Percentiles rank a stretch among this genome's conserved stretches.
phyloP scores from a whole-genome alignment of 2,888 invertebrate species.

The Nomada goodeniana region DNA sequence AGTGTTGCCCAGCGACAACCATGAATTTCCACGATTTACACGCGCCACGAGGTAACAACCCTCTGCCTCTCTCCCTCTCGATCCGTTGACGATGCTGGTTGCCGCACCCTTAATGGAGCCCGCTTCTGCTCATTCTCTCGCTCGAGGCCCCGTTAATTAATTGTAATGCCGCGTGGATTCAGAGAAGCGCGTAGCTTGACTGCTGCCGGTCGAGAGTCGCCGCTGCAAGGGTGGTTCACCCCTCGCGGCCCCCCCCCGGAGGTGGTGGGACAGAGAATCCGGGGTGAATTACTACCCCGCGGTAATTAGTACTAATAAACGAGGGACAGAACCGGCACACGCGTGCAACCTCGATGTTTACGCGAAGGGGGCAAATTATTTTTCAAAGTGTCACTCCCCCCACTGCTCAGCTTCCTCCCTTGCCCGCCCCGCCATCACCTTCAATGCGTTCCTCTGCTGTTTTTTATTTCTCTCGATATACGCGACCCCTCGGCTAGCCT shows the following conservation, averaged over 20 bases:
- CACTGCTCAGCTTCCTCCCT: background rate
- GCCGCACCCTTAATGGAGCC: constrained; percentile 61
- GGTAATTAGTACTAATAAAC: constrained; percentile 77
- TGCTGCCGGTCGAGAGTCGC: constrained; percentile 63
- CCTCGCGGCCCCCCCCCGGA: constrained; percentile 18
- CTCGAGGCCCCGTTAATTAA: constrained; percentile 73
- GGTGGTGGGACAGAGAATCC: constrained; percentile 48
- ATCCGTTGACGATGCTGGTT: constrained; percentile 26
- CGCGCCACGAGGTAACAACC: background rate
- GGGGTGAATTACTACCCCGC: constrained; percentile 64
- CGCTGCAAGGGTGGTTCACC: constrained; percentile 55
- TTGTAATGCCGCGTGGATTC: constrained; percentile 76
- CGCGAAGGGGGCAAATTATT: constrained; percentile 63
- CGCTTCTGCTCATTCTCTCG: constrained; percentile 32
- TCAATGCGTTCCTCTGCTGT: background rate
- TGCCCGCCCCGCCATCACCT: background rate
- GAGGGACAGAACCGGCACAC: constrained; percentile 58
- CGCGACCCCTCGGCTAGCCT: too few species aligned
- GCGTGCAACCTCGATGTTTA: constrained; percentile 59
- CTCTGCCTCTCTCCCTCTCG: constrained; percentile 1
- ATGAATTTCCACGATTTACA: constrained; percentile 46
- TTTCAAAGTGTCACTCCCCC: constrained; percentile 59
- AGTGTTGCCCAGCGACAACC: constrained; percentile 10
- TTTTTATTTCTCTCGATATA: background rate
- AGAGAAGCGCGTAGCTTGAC: constrained; percentile 66